These are phyloP conservation scores for Irena cyanogastra DNA, from an alignment of 2,113 vertebrate genomes.

Conservation along the genomic window DNA sequence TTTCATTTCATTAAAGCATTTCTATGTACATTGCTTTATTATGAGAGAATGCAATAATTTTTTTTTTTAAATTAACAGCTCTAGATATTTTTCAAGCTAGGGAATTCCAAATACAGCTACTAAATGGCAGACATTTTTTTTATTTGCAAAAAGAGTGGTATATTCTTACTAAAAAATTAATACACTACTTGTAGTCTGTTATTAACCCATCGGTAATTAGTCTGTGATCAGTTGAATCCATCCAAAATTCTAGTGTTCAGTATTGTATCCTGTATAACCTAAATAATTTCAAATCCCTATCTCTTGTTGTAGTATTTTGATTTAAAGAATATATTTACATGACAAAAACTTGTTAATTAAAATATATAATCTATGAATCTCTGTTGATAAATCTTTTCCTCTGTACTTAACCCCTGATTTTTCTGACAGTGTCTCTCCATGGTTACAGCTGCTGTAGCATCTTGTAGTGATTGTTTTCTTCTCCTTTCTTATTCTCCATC, in stretches of 20 bases:
- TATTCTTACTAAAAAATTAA: not conserved
- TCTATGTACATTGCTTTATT: not conserved
- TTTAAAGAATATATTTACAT: not conserved
- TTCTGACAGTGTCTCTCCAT: not conserved
- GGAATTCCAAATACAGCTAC: not conserved
- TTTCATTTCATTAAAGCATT: not conserved
- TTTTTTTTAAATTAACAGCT: not conserved
- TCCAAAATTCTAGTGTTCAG: not conserved
- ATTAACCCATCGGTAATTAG: not conserved
- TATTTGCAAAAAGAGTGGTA: not conserved
- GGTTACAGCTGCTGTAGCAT: not conserved
- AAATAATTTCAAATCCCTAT: not conserved
- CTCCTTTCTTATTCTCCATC: not conserved
- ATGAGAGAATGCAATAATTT: not conserved
- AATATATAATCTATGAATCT: not conserved
- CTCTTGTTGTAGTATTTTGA: not conserved
- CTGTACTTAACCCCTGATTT: not conserved
- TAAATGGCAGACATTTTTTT: not conserved
- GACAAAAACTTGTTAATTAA: not conserved
- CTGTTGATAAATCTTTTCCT: not conserved
- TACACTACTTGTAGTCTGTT: not conserved
- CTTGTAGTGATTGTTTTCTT: not conserved
- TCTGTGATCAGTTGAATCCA: not conserved
- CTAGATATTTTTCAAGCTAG: not conserved
- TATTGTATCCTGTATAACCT: not conserved